phyloP scores from a whole-genome alignment of 2,113 vertebrate species.

The Rhineura floridana region DNA sequence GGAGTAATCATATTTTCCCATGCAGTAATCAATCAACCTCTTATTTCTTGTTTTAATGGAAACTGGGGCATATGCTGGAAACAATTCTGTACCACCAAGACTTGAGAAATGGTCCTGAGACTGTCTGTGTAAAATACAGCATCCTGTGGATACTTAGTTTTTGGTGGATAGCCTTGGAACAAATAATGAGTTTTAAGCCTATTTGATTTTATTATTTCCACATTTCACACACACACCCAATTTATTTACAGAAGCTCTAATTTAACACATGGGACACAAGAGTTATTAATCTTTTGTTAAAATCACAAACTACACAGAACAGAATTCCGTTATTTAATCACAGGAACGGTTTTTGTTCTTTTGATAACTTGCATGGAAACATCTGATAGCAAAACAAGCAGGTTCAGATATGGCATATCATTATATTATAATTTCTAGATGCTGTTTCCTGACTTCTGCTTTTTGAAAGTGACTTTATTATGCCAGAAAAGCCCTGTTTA shows the following conservation, averaged over 20 bases:
- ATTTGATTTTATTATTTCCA: background rate
- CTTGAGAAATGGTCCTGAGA: background rate
- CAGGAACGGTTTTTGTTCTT: background rate
- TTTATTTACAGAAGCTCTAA: background rate
- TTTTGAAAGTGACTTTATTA: background rate
- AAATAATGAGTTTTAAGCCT: background rate
- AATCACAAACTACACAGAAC: background rate
- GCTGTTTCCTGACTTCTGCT: background rate
- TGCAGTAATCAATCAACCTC: too few relatives aligned
- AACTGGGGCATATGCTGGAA: background rate
- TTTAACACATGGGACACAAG: background rate
- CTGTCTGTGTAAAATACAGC: background rate
- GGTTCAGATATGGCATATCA: background rate
- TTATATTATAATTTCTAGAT: background rate
- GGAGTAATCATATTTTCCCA: background rate
- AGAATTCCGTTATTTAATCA: constrained; percentile 15
- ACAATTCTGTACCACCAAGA: background rate
- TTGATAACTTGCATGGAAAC: background rate
- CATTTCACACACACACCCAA: background rate
- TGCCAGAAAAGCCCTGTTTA: background rate
- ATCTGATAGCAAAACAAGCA: background rate
- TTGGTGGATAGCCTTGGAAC: background rate
- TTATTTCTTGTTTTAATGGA: background rate
- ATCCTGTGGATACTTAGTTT: background rate
- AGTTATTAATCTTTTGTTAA: background rate